These are phyloP conservation scores for Oxyura jamaicensis DNA, from an alignment of 2,113 vertebrate species.

Conservation along the genomic window DNA sequence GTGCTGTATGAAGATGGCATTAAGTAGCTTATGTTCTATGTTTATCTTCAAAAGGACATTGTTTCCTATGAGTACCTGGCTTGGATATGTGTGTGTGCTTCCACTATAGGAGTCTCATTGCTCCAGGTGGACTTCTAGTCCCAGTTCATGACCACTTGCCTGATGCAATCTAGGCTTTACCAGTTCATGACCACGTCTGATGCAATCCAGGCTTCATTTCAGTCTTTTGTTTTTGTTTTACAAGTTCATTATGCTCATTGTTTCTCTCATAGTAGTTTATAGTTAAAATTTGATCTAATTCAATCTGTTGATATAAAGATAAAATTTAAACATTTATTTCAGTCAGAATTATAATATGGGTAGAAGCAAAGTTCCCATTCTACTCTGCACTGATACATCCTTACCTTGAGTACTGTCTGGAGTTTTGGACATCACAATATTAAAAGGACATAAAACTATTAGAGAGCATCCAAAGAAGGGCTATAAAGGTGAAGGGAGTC, in stretches of 20 bases:
- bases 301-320: neutral
- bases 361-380: neutral
- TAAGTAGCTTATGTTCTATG: neutral
- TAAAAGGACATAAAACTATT: no score
- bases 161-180: neutral
- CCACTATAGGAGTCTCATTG: neutral
- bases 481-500: no score
- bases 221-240: neutral
- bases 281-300: neutral
- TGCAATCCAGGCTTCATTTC: neutral
- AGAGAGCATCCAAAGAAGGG: no score
- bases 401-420: no score
- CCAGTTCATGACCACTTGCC: neutral
- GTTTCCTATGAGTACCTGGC: neutral
- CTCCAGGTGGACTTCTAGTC: neutral
- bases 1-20: neutral
- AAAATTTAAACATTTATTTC: neutral
- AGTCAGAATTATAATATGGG: neutral
- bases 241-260: neutral
- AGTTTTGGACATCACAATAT: no score
- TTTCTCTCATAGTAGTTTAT: neutral
- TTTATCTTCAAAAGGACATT: neutral
- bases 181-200: neutral
- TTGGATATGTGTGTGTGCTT: neutral
- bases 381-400: no score